Percentiles rank a stretch among this genome's conserved stretches.
Evolutionary conservation across 2,888 invertebrate genomes (phyloP).

Genomic region (Hirtodrosophila duncani): DNA sequence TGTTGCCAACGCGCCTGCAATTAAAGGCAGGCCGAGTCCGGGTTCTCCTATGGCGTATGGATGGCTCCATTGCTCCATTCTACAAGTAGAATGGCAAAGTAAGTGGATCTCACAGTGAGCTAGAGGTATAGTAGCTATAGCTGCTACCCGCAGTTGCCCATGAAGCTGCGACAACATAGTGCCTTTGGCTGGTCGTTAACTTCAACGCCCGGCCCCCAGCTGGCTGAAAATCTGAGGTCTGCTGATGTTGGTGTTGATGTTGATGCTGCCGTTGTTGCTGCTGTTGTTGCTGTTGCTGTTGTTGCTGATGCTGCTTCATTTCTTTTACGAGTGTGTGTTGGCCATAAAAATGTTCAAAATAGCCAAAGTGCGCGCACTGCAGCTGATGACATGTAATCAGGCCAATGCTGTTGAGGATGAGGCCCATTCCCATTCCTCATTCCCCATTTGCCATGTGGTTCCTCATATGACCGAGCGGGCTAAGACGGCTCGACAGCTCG

Average conservation of each 20-base stretch:
- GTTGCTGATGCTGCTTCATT: constrained; percentile 6
- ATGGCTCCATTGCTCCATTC: too few species aligned
- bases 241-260: too few species aligned
- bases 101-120: too few species aligned
- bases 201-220: constrained; percentile 31
- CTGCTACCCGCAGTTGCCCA: too few species aligned
- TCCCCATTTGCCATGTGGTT: background rate
- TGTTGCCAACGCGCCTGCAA: too few species aligned
- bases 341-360: constrained; percentile 50
- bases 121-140: too few species aligned
- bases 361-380: constrained; percentile 34
- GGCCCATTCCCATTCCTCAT: background rate
- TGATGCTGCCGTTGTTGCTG: too few species aligned
- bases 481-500: background rate
- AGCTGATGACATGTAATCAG: constrained; percentile 50
- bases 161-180: too few species aligned
- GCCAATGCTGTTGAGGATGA: constrained; percentile 20
- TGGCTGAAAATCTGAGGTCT: constrained; percentile 28
- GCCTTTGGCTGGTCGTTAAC: constrained; percentile 45
- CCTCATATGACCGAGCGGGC: background rate
- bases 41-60: too few species aligned
- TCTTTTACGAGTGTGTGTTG: constrained; percentile 21
- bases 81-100: too few species aligned
- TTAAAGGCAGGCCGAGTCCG: too few species aligned
- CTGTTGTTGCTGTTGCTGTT: background rate